phyloP scores from a whole-genome alignment of 2,888 invertebrate genomes.

The Chrysodeixis includens region DNA sequence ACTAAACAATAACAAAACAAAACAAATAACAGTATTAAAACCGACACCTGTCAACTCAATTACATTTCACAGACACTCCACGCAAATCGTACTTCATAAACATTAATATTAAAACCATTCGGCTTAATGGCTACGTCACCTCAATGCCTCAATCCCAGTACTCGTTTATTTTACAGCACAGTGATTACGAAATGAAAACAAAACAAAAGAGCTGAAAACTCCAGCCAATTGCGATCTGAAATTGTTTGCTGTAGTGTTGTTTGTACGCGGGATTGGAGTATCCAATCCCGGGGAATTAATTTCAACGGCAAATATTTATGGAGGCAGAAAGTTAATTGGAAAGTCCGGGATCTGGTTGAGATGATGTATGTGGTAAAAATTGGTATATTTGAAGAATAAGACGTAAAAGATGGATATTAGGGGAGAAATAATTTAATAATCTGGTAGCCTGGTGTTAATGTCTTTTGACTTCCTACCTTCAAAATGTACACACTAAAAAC shows the following conservation, averaged over 20 bases:
- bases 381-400: not conserved
- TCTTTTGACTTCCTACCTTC: no score
- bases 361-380: not conserved
- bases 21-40: not conserved
- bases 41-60: not conserved
- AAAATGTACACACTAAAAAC: no score
- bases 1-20: not conserved
- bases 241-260: slow-evolving; percentile 38
- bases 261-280: slow-evolving; percentile 17
- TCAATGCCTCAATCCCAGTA: slow-evolving; percentile 3
- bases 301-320: slow-evolving; percentile 1
- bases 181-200: slow-evolving; percentile 41
- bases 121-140: slow-evolving; percentile 26
- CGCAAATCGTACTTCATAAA: slow-evolving; percentile 1
- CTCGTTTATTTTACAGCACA: slow-evolving; percentile 34
- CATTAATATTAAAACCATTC: slow-evolving; percentile 17
- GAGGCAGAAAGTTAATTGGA: not conserved
- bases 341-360: not conserved
- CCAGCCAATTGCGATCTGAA: slow-evolving; percentile 28
- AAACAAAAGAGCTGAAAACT: slow-evolving; percentile 41
- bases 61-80: not conserved
- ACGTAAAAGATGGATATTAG: no score
- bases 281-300: slow-evolving; percentile 28
- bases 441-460: not conserved
- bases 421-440: not conserved